Evolutionary conservation across 64 coral and sea anemone species (phyloP), one percentile per base, ranked within the genome.

Genomic region (Hydrozoanthus tunicans): DNA sequence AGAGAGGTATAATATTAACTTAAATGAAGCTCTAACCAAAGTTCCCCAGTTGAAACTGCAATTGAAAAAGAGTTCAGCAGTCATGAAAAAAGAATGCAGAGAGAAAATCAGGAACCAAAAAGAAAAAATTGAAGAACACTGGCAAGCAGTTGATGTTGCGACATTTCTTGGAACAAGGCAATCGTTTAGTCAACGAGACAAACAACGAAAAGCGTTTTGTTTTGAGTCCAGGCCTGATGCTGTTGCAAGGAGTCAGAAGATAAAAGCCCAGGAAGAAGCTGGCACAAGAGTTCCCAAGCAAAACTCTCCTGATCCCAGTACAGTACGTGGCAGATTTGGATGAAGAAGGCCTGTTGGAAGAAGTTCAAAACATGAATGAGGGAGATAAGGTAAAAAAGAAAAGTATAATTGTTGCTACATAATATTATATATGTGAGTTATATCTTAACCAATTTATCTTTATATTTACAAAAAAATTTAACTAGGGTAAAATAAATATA

Each of bases 261-360:
- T 67, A 26, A 86, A 86, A 53, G 68, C 69, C 55, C 56, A 74
- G 54, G 83, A 86, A 74, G 83, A 66, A 86, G 69, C 68, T 9
- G 83, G 83, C 32, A 43, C 32, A 43, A 43, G 32, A 43, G 32
- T 43, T 1, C 32, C 32, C 32, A 43, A 43, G 32, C 71, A n/a
- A n/a, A n/a, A 74, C 71, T 74, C 71, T 51, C 71, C 71, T 74
- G 71, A 74, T 11, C 71, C 71, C 3, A 74, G 71, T 43, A 32
- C 32, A 43, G 32, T 20, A 20, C 20, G 20, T 74, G 71, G 51
- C 71, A 17, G 71, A 74, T 10, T 74, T 74, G 71, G 71, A 74
- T 74, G 71, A 51, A 51, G 51, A 74, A 11, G 71, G 71, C 71
- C 71, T 74, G 71, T 32, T 74, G 71, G 23, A 74, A 32, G 71